Evolutionary conservation across 2,888 invertebrate genomes (phyloP), one percentile per base, ranked within the genome.

Genomic region (Julus scanicus): DNA sequence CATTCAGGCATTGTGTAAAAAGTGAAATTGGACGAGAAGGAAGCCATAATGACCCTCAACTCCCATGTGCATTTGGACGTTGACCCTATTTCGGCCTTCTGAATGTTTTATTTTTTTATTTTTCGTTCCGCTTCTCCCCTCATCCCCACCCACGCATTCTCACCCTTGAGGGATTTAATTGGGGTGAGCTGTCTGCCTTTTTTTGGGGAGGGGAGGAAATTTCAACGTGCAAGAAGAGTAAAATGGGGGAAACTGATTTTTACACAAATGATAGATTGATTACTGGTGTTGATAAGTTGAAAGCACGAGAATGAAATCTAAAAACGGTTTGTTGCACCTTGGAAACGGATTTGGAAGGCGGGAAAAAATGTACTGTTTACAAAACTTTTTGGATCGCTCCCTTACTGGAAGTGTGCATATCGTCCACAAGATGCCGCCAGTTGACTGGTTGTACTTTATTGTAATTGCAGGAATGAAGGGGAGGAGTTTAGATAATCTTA

Each of bases 1-100:
- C 71, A 71, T 71, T 6, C 20, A 71, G 29, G 29, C 20, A 29
- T 8, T n/a, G n/a, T n/a, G n/a, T 20, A 71, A 71, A 71, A 71
- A 71, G 71, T 71, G 71, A 71, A 71, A 71, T 71, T 71, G 71
- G 71, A 71, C 9, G 71, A 71, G 71, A 71, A 71, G 71, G 71
- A 71, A 71, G 29, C 71, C 29, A 8, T 71, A 71, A 71, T 71
- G 71, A 71, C 71, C 71, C 71, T 71, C 29, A 1, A 9, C 71
- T 71, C n/a, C 71, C 71, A 71, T 71, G 71, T 9, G 20, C 71
- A 29, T 29, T 71, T 71, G 71, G 71, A 71, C 71, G 71, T 71
- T 71, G 71, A 71, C 71, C 71, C 71, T 20, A 29, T 71, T 71
- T 71, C 71, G 71, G 71, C 71, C 71, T 71, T 71, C 71, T 71